Evolutionary conservation across 37 sponge, comb jelly and placozoan genomes (phyloP).

Genomic region (Amphimedon queenslandica): DNA sequence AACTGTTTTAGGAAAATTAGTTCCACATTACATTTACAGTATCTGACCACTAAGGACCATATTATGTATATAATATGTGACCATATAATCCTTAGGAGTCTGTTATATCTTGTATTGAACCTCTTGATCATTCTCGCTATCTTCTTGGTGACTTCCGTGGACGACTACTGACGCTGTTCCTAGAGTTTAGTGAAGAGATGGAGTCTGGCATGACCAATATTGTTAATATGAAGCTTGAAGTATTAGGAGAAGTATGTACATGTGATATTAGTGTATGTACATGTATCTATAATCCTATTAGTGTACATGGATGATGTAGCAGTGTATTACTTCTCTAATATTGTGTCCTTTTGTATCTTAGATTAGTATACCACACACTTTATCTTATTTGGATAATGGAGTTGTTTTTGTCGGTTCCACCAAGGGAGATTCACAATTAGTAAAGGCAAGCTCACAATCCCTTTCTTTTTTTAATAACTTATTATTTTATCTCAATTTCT

Average conservation of each 20-base stretch:
- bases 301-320: conserved; percentile 3
- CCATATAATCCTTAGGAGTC: conserved; percentile 55
- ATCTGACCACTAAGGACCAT: too few species aligned
- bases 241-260: conserved; percentile 56
- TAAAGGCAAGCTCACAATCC: conserved; percentile 51
- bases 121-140: conserved; percentile 67
- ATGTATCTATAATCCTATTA: too few species aligned
- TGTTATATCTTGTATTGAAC: conserved; percentile 59
- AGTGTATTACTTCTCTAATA: conserved; percentile 8
- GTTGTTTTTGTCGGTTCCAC: conserved; percentile 86
- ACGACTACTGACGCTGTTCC: conserved; percentile 79
- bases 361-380: conserved; percentile 38
- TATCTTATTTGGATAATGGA: conserved; percentile 90
- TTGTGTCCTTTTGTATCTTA: conserved; percentile 11
- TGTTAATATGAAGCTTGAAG: conserved; percentile 37
- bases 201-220: neutral
- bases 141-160: conserved; percentile 82
- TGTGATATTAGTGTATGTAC: conserved; percentile 1
- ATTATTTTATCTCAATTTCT: neutral
- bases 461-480: neutral
- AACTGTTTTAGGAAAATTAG: too few species aligned
- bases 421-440: conserved; percentile 83
- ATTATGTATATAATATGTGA: too few species aligned
- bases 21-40: too few species aligned
- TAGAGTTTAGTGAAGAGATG: conserved; percentile 53